phyloP scores from a whole-genome alignment of 2,888 invertebrate species.

The Heteromurus nitidus region DNA sequence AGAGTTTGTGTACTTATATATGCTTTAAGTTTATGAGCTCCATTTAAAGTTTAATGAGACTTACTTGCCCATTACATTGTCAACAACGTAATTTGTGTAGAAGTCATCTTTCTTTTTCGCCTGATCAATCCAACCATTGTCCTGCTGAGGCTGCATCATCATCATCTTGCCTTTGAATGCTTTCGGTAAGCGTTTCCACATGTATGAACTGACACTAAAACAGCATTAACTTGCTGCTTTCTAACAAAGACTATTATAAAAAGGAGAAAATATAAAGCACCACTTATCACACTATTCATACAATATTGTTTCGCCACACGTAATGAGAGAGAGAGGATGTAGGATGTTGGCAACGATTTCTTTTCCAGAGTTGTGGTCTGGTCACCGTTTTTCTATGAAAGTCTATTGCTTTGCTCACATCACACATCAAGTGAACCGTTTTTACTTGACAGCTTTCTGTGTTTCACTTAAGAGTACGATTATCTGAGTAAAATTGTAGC shows the following conservation, averaged over 20 bases:
- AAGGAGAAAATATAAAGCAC: constrained; percentile 1
- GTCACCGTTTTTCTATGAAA: background rate
- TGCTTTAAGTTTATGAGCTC: no score
- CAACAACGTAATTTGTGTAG: constrained; percentile 74
- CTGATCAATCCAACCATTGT: constrained; percentile 68
- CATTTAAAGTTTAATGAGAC: constrained; percentile 45
- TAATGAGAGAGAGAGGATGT: background rate
- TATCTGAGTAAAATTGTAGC: no score
- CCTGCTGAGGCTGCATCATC: constrained; percentile 46
- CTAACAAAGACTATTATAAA: constrained; percentile 2
- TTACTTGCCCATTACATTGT: constrained; percentile 75
- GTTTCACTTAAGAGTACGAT: background rate
- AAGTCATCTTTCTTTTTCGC: constrained; percentile 70
- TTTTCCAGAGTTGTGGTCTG: background rate
- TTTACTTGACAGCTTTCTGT: no score
- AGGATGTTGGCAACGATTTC: background rate
- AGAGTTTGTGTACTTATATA: no score
- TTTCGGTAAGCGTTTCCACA: constrained; percentile 53
- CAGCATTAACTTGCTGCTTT: constrained; percentile 38
- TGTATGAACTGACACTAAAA: constrained; percentile 18
- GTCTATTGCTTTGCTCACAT: no score
- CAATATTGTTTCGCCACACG: background rate
- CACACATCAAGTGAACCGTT: no score
- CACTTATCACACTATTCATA: background rate
- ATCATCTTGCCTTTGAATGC: constrained; percentile 57